phyloP scores from a whole-genome alignment of 2,888 invertebrate genomes.

The Scaptomyza flava region DNA sequence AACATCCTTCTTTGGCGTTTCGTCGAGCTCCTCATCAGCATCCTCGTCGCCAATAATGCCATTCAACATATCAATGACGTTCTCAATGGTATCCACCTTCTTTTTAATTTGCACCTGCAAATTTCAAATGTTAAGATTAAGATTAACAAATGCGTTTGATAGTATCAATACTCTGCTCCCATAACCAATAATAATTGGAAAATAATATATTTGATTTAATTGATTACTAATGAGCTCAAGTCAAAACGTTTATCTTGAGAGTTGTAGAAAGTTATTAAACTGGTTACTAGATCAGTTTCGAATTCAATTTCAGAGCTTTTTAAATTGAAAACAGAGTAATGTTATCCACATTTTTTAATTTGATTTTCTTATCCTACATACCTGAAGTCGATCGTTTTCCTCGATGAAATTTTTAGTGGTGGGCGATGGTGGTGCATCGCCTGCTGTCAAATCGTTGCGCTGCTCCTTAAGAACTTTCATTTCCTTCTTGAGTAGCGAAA shows the following conservation, averaged over 20 bases:
- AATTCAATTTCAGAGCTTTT: background rate
- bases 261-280: background rate
- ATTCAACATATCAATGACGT: slow-evolving; percentile 94
- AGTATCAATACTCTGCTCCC: background rate
- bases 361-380: slow-evolving; percentile 80
- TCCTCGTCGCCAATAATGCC: slow-evolving; percentile 92
- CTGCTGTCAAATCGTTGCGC: slow-evolving; percentile 89
- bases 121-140: background rate
- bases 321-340: background rate
- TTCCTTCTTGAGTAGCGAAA: slow-evolving; percentile 90
- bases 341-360: background rate
- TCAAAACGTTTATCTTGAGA: background rate
- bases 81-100: slow-evolving; percentile 89
- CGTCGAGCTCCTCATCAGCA: slow-evolving; percentile 67
- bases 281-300: background rate
- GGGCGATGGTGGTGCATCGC: slow-evolving; percentile 88
- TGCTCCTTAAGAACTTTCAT: slow-evolving; percentile 91
- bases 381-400: slow-evolving; percentile 94
- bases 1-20: slow-evolving; percentile 38
- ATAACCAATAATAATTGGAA: background rate
- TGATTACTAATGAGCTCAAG: background rate
- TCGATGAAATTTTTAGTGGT: slow-evolving; percentile 92
- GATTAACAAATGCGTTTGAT: background rate
- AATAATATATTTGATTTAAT: background rate
- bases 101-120: slow-evolving; percentile 84